phyloP scores from a whole-genome alignment of 2,797 vertebrate genomes.

The Morus bassanus region DNA sequence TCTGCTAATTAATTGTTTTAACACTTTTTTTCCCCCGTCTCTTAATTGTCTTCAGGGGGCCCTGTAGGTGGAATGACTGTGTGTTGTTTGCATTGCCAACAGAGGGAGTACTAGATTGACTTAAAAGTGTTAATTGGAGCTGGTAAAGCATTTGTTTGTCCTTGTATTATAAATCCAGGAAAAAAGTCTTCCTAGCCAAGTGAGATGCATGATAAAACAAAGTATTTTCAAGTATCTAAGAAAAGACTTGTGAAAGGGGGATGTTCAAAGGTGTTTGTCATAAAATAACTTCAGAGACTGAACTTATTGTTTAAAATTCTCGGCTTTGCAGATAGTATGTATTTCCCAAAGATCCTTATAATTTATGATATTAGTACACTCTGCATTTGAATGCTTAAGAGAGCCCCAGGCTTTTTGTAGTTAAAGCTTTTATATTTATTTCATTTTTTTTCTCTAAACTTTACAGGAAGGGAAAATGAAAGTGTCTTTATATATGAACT shows the following conservation, averaged over 20 bases:
- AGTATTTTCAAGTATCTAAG: not conserved
- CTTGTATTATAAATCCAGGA: not conserved
- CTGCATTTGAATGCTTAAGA: not conserved
- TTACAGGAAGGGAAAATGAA: not conserved
- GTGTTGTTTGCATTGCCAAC: not conserved
- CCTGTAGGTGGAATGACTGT: not conserved
- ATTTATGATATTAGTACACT: fast-evolving
- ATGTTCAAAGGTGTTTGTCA: not conserved
- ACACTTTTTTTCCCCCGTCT: not conserved
- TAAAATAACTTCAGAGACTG: not conserved
- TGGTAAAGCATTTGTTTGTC: not conserved
- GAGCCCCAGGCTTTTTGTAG: not conserved
- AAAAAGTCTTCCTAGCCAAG: not conserved
- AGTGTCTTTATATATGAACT: not conserved
- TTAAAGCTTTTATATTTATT: not conserved
- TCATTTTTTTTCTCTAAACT: not conserved
- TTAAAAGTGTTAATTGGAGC: not conserved
- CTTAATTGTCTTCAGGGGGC: not conserved
- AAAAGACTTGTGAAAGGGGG: not conserved
- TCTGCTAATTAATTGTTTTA: not conserved
- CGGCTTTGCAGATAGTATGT: not conserved
- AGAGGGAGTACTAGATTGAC: slow-evolving; percentile 26
- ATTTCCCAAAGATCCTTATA: not conserved
- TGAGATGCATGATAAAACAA: not conserved
- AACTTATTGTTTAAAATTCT: not conserved